phyloP scores from a whole-genome alignment of 2,888 invertebrate genomes.

The Epiblema foenella region DNA sequence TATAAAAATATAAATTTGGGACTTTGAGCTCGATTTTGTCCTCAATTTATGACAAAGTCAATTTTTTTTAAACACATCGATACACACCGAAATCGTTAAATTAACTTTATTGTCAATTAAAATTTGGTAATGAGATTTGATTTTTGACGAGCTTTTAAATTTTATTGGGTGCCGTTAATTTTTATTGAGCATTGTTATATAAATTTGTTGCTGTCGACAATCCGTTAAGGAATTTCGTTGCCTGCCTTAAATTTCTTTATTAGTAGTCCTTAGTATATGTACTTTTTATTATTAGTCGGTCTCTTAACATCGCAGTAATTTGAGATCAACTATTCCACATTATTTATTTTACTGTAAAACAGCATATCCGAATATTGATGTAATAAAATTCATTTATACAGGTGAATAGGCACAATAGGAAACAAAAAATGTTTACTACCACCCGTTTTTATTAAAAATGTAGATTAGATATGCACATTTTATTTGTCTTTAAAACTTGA shows the following conservation, averaged over 20 bases:
- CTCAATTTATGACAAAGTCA: conserved; percentile 52
- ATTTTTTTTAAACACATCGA: conserved; percentile 43
- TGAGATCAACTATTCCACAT: background rate
- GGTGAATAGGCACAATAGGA: background rate
- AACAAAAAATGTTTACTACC: conserved; percentile 20
- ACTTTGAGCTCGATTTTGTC: conserved; percentile 35
- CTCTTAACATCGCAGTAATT: background rate
- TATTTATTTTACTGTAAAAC: background rate
- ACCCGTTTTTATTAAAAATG: conserved; percentile 46
- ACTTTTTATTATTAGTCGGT: background rate
- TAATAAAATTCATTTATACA: background rate
- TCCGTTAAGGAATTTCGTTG: conserved; percentile 16
- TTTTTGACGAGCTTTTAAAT: conserved; percentile 53
- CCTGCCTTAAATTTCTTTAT: conserved; percentile 17
- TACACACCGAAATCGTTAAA: conserved; percentile 56
- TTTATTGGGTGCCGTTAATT: conserved; percentile 48
- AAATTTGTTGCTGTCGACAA: conserved; percentile 45
- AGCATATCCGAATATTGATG: background rate
- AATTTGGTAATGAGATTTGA: conserved; percentile 60
- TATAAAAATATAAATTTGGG: conserved; percentile 50
- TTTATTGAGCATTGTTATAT: conserved; percentile 49
- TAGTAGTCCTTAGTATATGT: background rate
- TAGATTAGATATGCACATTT: conserved; percentile 58
- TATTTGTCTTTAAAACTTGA: conserved; percentile 71
- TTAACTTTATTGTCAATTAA: conserved; percentile 66